These are phyloP conservation scores for Philopedon plagiatum DNA, from an alignment of 2,888 invertebrate genomes.

Conservation along the genomic window DNA sequence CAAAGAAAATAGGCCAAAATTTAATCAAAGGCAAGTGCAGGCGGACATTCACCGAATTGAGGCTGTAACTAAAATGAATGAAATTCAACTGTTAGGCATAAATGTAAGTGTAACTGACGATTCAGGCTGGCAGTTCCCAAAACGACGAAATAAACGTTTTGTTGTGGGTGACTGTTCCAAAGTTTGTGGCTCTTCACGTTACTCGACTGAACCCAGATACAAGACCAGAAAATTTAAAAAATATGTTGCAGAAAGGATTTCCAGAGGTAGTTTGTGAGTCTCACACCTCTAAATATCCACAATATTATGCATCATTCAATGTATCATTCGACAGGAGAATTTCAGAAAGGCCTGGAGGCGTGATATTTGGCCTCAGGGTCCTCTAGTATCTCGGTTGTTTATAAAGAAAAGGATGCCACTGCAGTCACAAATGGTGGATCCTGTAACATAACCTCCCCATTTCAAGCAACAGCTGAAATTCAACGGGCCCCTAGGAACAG, in stretches of 20 bases:
- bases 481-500: too few relatives aligned
- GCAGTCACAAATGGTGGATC: neutral
- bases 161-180: neutral
- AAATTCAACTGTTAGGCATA: neutral
- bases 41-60: neutral
- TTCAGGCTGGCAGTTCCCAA: neutral
- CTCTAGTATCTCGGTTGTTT: constrained; percentile 14
- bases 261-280: constrained; percentile 24
- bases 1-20: too few relatives aligned
- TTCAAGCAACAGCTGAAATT: too few relatives aligned
- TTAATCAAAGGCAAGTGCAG: neutral
- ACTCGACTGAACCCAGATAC: constrained; percentile 6
- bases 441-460: too few relatives aligned
- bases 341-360: constrained; percentile 16
- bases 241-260: neutral
- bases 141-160: neutral
- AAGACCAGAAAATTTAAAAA: constrained; percentile 6
- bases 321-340: constrained; percentile 24
- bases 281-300: constrained; percentile 11
- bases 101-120: neutral
- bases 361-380: constrained; percentile 14
- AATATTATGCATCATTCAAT: constrained; percentile 25
- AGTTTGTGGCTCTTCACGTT: too few relatives aligned
- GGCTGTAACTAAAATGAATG: neutral
- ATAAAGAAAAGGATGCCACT: neutral